A percentile compares a stretch with the other conserved stretches of the same genome.
These are phyloP conservation scores for Vesta saturnalis DNA, from an alignment of 2,888 invertebrate genomes.

Conservation along the genomic window DNA sequence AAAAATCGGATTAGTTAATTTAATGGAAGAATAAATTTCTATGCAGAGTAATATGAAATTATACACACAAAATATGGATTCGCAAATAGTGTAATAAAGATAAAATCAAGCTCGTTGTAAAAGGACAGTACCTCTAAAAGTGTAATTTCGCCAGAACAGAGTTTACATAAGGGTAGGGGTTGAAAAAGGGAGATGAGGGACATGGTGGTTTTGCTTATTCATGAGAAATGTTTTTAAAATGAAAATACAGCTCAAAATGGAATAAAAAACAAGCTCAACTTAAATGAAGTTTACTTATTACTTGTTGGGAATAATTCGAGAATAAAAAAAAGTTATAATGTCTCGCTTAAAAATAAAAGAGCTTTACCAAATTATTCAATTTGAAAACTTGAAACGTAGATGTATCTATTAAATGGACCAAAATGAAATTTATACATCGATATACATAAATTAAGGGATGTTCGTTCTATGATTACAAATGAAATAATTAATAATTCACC, in stretches of 20 bases:
- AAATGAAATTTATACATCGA: slow-evolving; percentile 46
- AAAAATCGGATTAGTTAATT: slow-evolving; percentile 1
- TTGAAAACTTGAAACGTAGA: slow-evolving; percentile 28
- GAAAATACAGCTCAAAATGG: slow-evolving; percentile 59
- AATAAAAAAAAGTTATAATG: slow-evolving; percentile 45
- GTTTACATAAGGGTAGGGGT: slow-evolving; percentile 53
- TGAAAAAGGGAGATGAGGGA: slow-evolving; percentile 46
- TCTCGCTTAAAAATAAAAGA: slow-evolving; percentile 39
- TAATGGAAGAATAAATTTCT: slow-evolving; percentile 31
- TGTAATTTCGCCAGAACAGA: slow-evolving; percentile 56
- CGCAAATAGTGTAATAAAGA: slow-evolving; percentile 52
- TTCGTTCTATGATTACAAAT: slow-evolving; percentile 45
- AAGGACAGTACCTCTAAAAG: slow-evolving; percentile 51
- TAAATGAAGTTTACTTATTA: slow-evolving; percentile 59
- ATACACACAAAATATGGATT: slow-evolving; percentile 38
- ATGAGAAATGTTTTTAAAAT: slow-evolving; percentile 61
- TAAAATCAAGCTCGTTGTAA: slow-evolving; percentile 53
- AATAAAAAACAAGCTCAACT: slow-evolving; percentile 59
- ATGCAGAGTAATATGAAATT: slow-evolving; percentile 28
- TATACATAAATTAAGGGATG: slow-evolving; percentile 44
- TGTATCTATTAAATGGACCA: slow-evolving; percentile 37
- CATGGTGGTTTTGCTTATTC: slow-evolving; percentile 59
- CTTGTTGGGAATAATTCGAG: slow-evolving; percentile 55
- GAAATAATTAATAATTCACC: slow-evolving; percentile 49
- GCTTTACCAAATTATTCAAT: slow-evolving; percentile 31